These are phyloP conservation scores for Olivierus martensii DNA, from an alignment of 1,140 invertebrate species.

Conservation along the genomic window DNA sequence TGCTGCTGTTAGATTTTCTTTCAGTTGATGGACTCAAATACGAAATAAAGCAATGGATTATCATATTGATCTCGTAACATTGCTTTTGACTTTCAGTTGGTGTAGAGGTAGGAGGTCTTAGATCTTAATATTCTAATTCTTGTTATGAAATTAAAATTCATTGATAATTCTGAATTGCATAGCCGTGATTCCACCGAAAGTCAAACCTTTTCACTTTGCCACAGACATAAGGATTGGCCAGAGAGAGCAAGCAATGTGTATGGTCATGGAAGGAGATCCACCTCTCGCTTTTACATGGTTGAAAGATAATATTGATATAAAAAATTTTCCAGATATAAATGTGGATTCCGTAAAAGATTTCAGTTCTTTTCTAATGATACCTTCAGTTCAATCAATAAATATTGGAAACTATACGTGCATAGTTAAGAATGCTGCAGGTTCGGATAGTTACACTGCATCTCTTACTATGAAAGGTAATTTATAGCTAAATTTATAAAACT, in stretches of 20 bases:
- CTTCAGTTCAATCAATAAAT: slow-evolving; percentile 6
- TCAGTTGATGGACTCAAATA: too few species aligned
- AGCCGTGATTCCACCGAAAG: slow-evolving; percentile 8
- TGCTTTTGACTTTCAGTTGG: too few species aligned
- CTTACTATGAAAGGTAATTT: slow-evolving; percentile 17
- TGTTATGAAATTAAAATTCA: too few species aligned
- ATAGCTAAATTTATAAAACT: too few species aligned
- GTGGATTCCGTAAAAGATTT: too few species aligned
- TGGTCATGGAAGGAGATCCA: slow-evolving; percentile 17
- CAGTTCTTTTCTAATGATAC: neutral
- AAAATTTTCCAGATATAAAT: too few species aligned
- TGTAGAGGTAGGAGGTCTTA: too few species aligned
- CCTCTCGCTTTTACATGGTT: slow-evolving; percentile 21
- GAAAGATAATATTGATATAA: slow-evolving; percentile 13
- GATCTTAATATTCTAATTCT: too few species aligned
- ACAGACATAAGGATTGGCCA: slow-evolving; percentile 49
- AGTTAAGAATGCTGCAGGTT: slow-evolving; percentile 20
- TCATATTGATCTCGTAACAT: too few species aligned
- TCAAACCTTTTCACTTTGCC: slow-evolving; percentile 19
- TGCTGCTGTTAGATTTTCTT: too few species aligned
- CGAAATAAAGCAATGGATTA: too few species aligned
- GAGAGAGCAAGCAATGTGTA: slow-evolving; percentile 38
- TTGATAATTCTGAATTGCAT: neutral
- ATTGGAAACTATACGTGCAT: slow-evolving; percentile 24
- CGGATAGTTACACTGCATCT: slow-evolving; percentile 16